Evolutionary conservation across 2,797 vertebrate species (phyloP), one percentile per base, ranked within the genome.

Genomic region (Hydrolagus colliei): DNA sequence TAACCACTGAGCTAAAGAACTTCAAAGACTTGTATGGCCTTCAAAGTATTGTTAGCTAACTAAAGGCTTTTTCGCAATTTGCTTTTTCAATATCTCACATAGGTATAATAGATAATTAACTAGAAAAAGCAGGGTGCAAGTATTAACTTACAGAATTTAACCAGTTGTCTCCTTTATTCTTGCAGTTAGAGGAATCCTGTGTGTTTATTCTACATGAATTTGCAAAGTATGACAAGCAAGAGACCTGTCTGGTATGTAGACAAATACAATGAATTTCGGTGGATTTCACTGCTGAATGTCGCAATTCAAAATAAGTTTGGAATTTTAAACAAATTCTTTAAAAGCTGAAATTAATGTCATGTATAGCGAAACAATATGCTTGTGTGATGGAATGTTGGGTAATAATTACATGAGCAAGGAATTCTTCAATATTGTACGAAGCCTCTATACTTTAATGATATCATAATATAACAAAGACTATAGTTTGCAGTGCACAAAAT

Each of bases 191-290:
- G 0, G 85, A 86, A 62, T 41, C 85, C 73, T 4, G n/a, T 0
- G 41, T 10, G 8, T 27, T 16, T 0, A 20, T 62, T 71, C 85
- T 86, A 22, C 71, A 86, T 86, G 85, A 73, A 7, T 86, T 86
- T 86, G 72, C 85, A 59, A 86, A 86, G 62, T 75, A 62, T 73
- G 85, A 86, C 85, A 86, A 86, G 61, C 67, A 86, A 10, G 11
- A 22, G 9, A 86, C 4, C 20, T 67, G 85, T 61, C 72, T 61
- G 71, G 85, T 86, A 86, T 73, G 85, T 63, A 77, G 8, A 2
- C n/a, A 9, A 61, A 11, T 12, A n/a, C 52, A 59, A 27, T 77
- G 16, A 7, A 52, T 7, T 14, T 52, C 9, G 0, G 14, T 35
- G 32, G 0, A 35, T 0, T 2, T 75, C 52, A 75, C 35, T 61